phyloP scores from a whole-genome alignment of 2,888 invertebrate genomes.

The Acrocera orbiculus region DNA sequence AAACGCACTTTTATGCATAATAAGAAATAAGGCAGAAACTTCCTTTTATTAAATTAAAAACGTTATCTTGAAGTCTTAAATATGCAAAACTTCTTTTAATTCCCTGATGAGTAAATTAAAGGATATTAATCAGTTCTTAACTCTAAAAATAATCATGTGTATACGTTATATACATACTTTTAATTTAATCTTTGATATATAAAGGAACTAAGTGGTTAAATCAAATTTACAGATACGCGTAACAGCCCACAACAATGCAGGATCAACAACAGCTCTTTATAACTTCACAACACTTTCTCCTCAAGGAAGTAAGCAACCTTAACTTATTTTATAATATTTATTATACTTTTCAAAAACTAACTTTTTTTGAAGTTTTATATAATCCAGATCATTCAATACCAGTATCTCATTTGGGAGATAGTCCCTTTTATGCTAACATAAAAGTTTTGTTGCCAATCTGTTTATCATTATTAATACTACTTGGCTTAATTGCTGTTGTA shows the following conservation, averaged over 20 bases:
- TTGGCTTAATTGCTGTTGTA: conserved; percentile 47
- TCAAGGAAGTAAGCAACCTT: conserved; percentile 46
- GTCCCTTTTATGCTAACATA: conserved; percentile 48
- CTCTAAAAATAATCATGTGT: conserved; percentile 1
- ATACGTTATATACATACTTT: too few species aligned
- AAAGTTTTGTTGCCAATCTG: conserved; percentile 44
- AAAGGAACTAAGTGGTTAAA: neutral
- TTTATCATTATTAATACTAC: conserved; percentile 46
- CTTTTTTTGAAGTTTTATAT: conserved; percentile 28
- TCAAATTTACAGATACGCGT: conserved; percentile 39
- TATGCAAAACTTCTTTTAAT: too few species aligned
- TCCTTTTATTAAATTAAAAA: too few species aligned
- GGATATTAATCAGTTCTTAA: too few species aligned
- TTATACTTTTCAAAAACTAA: conserved; percentile 1
- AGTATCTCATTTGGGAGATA: conserved; percentile 45
- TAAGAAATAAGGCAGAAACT: too few species aligned
- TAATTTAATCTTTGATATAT: too few species aligned
- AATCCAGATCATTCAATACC: conserved; percentile 48
- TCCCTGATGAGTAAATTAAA: too few species aligned
- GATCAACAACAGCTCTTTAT: conserved; percentile 63
- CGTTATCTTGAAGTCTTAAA: too few species aligned
- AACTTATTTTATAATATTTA: neutral
- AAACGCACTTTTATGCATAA: too few species aligned
- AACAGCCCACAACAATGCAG: conserved; percentile 74
- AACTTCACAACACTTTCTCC: conserved; percentile 69